Evolutionary conservation across 2,888 invertebrate genomes (phyloP).

Genomic region (Craniophora ligustri): DNA sequence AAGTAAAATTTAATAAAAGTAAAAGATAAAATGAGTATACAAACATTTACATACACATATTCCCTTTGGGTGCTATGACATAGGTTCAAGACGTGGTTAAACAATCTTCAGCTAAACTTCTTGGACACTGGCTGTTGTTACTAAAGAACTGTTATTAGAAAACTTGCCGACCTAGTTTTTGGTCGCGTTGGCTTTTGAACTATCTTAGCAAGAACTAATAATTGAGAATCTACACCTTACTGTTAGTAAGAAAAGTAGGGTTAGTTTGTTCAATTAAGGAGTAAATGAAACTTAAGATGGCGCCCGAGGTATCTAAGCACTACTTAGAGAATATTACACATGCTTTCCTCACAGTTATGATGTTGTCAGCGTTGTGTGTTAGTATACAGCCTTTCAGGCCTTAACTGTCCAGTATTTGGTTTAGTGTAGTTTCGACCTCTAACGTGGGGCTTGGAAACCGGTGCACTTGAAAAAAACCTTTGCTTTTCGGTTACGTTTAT

Average conservation of each 20-base stretch:
- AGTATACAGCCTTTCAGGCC: no score
- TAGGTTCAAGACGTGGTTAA: conserved; percentile 30
- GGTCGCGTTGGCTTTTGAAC: conserved; percentile 48
- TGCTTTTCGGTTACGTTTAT: no score
- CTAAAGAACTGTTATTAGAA: conserved; percentile 57
- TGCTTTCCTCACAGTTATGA: background rate
- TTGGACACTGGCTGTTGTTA: conserved; percentile 31
- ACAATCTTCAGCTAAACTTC: conserved; percentile 45
- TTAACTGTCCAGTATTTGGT: no score
- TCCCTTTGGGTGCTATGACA: conserved; percentile 16
- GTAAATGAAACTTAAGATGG: conserved; percentile 16
- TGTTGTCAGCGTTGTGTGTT: no score
- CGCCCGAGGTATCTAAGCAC: background rate
- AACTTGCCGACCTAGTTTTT: conserved; percentile 50
- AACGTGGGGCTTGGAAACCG: no score
- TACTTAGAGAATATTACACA: background rate
- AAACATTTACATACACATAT: conserved; percentile 8
- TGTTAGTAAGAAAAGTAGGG: conserved; percentile 13
- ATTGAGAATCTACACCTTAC: conserved; percentile 33
- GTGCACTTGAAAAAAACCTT: no score
- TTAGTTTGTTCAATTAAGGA: conserved; percentile 25
- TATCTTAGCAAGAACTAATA: conserved; percentile 56
- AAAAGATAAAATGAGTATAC: background rate
- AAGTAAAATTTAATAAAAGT: no score
- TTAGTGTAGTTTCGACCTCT: no score